Conservation (phyloP, 2,888 invertebrate species). For the Gasteruption jaculator region DNA sequence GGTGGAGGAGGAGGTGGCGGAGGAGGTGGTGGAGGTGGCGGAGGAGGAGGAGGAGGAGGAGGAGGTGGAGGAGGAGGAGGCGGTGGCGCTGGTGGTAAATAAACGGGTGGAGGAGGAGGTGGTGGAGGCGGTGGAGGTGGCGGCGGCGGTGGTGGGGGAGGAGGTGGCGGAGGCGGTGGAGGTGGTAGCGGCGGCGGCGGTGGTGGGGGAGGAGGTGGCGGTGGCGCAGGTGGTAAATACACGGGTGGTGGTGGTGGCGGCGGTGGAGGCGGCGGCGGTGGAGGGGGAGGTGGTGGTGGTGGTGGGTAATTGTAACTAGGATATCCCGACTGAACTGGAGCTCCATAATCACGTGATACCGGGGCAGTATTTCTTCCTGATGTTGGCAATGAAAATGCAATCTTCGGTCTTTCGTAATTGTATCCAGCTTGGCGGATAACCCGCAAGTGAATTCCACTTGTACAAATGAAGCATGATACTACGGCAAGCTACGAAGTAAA, state of each 20-base stretch:
- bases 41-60: slow-evolving; percentile 15
- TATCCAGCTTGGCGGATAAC: slow-evolving; percentile 37
- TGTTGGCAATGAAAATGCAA: slow-evolving; percentile 32
- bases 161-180: slow-evolving; percentile 11
- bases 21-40: slow-evolving; percentile 14
- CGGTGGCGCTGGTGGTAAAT: slow-evolving; percentile 17
- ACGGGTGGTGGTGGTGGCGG: slow-evolving; percentile 14
- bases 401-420: slow-evolving; percentile 32
- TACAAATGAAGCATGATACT: no score
- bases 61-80: slow-evolving; percentile 11
- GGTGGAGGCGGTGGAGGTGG: slow-evolving; percentile 17
- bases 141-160: slow-evolving; percentile 6
- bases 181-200: slow-evolving; percentile 16
- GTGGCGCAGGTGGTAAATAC: slow-evolving; percentile 10
- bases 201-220: slow-evolving; percentile 10
- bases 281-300: slow-evolving; percentile 5
- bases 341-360: slow-evolving; percentile 17
- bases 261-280: slow-evolving; percentile 10
- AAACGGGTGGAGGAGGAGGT: slow-evolving; percentile 14
- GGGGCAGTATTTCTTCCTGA: slow-evolving; percentile 9
- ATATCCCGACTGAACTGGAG: slow-evolving; percentile 14
- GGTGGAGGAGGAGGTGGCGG: slow-evolving; percentile 16
- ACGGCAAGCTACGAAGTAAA: no score
- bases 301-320: slow-evolving; percentile 13
- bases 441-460: no score